Evolutionary conservation across 2,797 vertebrate species (phyloP).

Genomic region (Clarias laeviceps): DNA sequence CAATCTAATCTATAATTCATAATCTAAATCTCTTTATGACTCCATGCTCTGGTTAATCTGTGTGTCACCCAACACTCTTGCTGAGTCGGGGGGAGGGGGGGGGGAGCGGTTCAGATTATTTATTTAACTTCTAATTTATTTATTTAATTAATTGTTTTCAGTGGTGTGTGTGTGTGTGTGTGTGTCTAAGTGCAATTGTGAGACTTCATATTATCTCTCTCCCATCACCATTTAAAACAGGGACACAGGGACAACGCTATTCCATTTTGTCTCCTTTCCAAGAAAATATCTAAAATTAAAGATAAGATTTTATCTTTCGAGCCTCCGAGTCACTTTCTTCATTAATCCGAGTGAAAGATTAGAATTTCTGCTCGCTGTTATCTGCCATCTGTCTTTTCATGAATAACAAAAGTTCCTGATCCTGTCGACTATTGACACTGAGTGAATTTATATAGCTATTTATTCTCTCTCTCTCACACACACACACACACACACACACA

Average conservation of each 20-base stretch:
- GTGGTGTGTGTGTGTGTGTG: not conserved
- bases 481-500: slow-evolving; percentile 30
- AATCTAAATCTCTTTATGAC: slow-evolving; percentile 19
- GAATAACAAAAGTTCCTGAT: slow-evolving; percentile 72
- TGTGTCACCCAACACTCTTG: not conserved
- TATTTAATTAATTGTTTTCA: too few relatives aligned
- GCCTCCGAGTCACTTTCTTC: slow-evolving; percentile 57
- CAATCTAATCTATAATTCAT: slow-evolving; percentile 9
- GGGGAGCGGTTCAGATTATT: too few relatives aligned
- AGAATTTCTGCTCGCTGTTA: slow-evolving; percentile 66
- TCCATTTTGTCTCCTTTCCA: slow-evolving; percentile 47
- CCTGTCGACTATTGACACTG: slow-evolving; percentile 64
- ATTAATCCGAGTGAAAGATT: slow-evolving; percentile 73
- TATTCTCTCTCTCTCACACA: slow-evolving; percentile 9
- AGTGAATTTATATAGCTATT: slow-evolving; percentile 50
- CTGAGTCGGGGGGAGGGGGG: not conserved
- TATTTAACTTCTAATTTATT: too few relatives aligned
- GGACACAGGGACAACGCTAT: slow-evolving; percentile 63
- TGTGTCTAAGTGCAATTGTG: slow-evolving; percentile 1
- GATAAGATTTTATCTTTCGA: slow-evolving; percentile 55
- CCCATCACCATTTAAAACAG: slow-evolving; percentile 59
- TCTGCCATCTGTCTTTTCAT: slow-evolving; percentile 70
- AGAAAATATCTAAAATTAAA: slow-evolving; percentile 30
- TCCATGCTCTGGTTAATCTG: not conserved
- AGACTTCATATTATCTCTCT: slow-evolving; percentile 56